phyloP scores from a whole-genome alignment of 2,113 vertebrate genomes.

The Cyphomyrus discorhynchus region DNA sequence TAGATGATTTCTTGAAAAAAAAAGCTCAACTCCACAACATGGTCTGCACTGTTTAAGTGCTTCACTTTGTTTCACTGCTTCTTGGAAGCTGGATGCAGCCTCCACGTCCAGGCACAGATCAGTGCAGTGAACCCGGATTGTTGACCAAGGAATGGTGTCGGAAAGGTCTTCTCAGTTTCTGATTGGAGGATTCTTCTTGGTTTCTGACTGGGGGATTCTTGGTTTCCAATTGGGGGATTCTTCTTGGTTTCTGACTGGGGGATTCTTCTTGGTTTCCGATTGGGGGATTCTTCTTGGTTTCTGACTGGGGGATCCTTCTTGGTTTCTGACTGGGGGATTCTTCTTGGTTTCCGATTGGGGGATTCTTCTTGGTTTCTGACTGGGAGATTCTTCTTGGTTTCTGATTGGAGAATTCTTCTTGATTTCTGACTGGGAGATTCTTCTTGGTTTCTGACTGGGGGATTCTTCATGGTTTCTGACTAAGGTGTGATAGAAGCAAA shows the following conservation, averaged over 20 bases:
- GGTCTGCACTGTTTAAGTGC: neutral
- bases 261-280: neutral
- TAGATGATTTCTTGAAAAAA: neutral
- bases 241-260: neutral
- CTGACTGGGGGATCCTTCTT: neutral
- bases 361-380: neutral
- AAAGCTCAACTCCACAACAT: neutral
- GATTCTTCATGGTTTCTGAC: neutral
- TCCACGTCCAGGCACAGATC: neutral
- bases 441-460: neutral
- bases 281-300: too few relatives aligned
- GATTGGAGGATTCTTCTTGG: neutral
- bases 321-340: neutral
- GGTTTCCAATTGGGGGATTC: too few relatives aligned
- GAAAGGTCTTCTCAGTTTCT: neutral
- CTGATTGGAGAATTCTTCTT: neutral
- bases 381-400: neutral
- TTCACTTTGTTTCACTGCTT: neutral
- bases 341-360: neutral
- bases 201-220: neutral
- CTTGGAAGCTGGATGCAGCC: neutral
- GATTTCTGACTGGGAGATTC: neutral
- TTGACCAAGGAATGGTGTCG: neutral
- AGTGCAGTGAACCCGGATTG: neutral
- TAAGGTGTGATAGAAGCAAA: neutral